phyloP scores from a whole-genome alignment of 2,113 vertebrate genomes.

The Cygnus buccinator region DNA sequence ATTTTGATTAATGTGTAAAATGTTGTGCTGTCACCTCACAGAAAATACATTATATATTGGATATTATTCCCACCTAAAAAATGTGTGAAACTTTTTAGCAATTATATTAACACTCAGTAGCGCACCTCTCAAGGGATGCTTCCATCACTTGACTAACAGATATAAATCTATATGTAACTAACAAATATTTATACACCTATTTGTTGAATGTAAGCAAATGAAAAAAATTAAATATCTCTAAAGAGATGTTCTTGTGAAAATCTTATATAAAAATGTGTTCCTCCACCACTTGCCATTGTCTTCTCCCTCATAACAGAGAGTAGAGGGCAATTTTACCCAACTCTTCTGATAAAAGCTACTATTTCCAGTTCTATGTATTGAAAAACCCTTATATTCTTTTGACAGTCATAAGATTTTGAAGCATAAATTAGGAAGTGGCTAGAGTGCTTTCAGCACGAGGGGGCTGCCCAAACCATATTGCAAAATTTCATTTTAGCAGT shows the following conservation, averaged over 20 bases:
- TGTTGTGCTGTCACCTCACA: not conserved
- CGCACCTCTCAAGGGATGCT: not conserved
- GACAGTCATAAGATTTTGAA: not conserved
- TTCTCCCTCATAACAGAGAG: not conserved
- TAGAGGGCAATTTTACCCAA: not conserved
- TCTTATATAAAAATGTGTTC: not conserved
- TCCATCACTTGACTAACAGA: not conserved
- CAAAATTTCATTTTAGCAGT: not conserved
- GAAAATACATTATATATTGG: not conserved
- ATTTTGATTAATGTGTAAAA: constrained; percentile 60
- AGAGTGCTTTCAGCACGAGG: not conserved
- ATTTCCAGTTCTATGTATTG: not conserved
- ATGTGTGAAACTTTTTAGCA: constrained; percentile 47
- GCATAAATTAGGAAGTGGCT: not conserved
- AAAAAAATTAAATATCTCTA: not conserved
- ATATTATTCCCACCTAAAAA: constrained; percentile 16
- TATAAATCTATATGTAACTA: not conserved
- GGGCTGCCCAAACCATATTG: not conserved
- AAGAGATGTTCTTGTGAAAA: not conserved
- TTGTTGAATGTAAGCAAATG: not conserved
- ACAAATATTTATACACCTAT: constrained; percentile 9
- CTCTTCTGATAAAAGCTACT: not conserved
- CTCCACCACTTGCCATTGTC: not conserved
- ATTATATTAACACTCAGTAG: constrained; percentile 44
- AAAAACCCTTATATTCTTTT: not conserved